Evolutionary conservation across 2,113 vertebrate genomes (phyloP).

Genomic region (Myiozetetes cayanensis): DNA sequence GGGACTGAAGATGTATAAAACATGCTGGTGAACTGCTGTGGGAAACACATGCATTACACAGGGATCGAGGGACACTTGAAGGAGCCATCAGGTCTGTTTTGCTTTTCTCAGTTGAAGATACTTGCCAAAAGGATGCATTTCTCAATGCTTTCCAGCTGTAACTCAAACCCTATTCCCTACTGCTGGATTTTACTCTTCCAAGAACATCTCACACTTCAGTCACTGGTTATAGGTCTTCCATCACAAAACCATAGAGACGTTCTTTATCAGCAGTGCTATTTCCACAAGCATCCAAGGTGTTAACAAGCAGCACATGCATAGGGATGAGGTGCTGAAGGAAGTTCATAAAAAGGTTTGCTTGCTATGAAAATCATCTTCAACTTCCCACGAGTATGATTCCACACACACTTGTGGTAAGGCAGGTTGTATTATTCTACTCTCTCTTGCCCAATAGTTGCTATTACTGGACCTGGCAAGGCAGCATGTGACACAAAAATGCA

Average conservation of each 20-base stretch:
- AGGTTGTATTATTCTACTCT: conserved; percentile 19
- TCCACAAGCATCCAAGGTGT: not conserved
- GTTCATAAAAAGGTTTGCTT: not conserved
- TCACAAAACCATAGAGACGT: not conserved
- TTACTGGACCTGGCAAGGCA: conserved; percentile 32
- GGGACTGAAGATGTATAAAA: not conserved
- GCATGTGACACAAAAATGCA: conserved; percentile 42
- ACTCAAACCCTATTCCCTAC: not conserved
- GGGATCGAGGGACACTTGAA: not conserved
- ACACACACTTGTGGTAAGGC: not conserved
- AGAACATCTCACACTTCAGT: not conserved
- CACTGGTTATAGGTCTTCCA: not conserved
- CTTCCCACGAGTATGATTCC: conserved; percentile 23
- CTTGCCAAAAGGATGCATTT: not conserved
- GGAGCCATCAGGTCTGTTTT: not conserved
- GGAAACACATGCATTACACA: not conserved
- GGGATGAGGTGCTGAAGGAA: not conserved
- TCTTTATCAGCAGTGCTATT: not conserved
- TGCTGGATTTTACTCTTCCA: not conserved
- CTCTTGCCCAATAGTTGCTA: conserved; percentile 36
- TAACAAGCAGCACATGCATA: not conserved
- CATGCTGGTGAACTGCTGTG: not conserved
- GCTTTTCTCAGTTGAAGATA: not conserved
- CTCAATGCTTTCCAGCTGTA: not conserved
- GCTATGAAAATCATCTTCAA: not conserved